Conservation (phyloP, 1,140 invertebrate genomes). For the Protaetia brevitarsis region DNA sequence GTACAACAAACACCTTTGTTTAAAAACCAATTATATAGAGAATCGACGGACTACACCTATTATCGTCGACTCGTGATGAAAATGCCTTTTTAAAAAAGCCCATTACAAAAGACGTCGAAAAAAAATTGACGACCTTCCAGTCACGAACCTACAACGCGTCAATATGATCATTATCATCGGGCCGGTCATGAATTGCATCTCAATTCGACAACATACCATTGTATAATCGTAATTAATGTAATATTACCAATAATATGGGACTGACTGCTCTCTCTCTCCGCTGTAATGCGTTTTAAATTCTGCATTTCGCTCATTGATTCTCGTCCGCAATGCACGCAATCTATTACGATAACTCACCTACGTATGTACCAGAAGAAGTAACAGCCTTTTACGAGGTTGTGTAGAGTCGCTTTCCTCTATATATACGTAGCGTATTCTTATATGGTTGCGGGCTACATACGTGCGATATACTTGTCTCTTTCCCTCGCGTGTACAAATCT, state of each 20-base stretch:
- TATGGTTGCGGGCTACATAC: too few relatives aligned
- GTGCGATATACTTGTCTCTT: neutral
- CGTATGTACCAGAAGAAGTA: neutral
- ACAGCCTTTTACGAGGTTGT: neutral
- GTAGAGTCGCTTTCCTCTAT: neutral
- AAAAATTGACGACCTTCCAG: neutral
- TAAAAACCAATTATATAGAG: neutral
- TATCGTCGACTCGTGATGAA: neutral
- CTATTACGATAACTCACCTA: conserved; percentile 11
- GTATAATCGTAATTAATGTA: conserved; percentile 14
- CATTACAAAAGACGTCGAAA: neutral
- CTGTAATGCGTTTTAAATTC: neutral
- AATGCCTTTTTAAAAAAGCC: neutral
- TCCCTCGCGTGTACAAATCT: neutral
- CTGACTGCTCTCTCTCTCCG: neutral
- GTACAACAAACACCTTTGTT: conserved; percentile 5
- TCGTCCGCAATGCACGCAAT: neutral
- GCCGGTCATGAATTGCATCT: conserved; percentile 11
- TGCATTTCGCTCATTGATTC: neutral
- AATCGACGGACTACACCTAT: neutral
- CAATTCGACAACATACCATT: neutral
- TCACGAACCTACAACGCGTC: neutral
- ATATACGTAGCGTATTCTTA: neutral
- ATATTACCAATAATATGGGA: neutral
- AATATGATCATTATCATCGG: conserved; percentile 13